A percentile compares a stretch with the other conserved stretches of the same genome.
Evolutionary conservation across 2,888 invertebrate genomes (phyloP).

Genomic region (Trachelus tabidus): DNA sequence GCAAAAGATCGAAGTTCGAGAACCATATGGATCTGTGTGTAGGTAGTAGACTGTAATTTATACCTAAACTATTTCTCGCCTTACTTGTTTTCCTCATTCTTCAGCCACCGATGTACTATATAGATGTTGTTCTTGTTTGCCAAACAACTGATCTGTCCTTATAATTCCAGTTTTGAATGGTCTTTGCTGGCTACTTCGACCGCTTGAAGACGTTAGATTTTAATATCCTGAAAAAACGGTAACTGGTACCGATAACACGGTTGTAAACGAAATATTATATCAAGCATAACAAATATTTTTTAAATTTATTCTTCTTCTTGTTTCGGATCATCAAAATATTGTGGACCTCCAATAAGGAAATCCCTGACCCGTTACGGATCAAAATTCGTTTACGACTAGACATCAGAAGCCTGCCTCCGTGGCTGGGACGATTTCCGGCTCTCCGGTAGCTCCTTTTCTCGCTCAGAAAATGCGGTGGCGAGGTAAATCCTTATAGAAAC

Average conservation of each 20-base stretch:
- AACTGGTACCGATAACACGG: no score
- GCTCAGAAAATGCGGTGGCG: not conserved
- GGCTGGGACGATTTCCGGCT: constrained; percentile 3
- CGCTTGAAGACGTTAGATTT: no score
- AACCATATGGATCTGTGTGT: not conserved
- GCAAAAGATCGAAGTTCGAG: not conserved
- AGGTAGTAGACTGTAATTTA: not conserved
- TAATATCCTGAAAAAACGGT: no score
- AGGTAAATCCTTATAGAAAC: constrained; percentile 45
- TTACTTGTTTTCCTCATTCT: not conserved
- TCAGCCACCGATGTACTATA: not conserved
- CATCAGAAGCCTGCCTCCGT: constrained; percentile 26
- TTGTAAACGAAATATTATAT: no score
- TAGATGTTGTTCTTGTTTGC: not conserved
- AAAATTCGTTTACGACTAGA: constrained; percentile 40
- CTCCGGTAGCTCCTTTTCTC: not conserved
- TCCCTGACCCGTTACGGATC: constrained; percentile 20
- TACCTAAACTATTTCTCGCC: not conserved
- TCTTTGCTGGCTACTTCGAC: no score
- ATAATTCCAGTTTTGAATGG: not conserved
- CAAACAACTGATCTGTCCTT: not conserved
- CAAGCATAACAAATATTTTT: not conserved
- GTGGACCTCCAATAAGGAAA: not conserved
- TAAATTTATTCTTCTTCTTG: not conserved
- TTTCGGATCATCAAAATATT: not conserved